Percentiles rank a stretch among this genome's conserved stretches.
These are phyloP conservation scores for Mesoclemmys tuberculata DNA, from an alignment of 2,113 vertebrate species.

Conservation along the genomic window DNA sequence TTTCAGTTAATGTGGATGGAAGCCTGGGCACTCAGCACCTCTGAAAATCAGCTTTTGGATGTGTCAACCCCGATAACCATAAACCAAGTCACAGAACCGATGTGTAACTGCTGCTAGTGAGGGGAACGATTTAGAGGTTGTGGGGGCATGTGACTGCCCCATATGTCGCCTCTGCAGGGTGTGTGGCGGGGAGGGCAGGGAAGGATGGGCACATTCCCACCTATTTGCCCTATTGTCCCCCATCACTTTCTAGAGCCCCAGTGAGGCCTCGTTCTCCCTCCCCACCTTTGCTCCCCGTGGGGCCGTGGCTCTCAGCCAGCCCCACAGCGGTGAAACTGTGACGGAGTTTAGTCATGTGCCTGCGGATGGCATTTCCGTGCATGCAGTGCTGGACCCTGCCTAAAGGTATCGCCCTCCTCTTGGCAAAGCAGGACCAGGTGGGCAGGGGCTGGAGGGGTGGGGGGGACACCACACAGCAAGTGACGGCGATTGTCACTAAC, in stretches of 20 bases:
- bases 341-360: neutral
- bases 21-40: fast-evolving
- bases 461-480: neutral
- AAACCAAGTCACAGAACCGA: no score
- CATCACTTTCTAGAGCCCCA: no score
- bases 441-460: neutral
- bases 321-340: neutral
- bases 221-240: no score
- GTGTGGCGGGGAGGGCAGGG: no score
- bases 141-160: no score
- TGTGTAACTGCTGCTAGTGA: no score
- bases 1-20: neutral
- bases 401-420: neutral
- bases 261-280: no score
- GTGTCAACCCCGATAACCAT: neutral
- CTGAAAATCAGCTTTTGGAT: neutral
- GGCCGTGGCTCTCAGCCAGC: neutral
- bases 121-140: neutral
- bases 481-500: neutral
- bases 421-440: neutral
- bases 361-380: neutral
- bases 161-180: no score
- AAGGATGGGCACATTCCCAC: no score
- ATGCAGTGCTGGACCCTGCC: neutral
- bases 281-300: no score